Percentiles rank a stretch among this genome's conserved stretches.
phyloP scores from a whole-genome alignment of 1,140 invertebrate species.

The Phenacoccus solenopsis region DNA sequence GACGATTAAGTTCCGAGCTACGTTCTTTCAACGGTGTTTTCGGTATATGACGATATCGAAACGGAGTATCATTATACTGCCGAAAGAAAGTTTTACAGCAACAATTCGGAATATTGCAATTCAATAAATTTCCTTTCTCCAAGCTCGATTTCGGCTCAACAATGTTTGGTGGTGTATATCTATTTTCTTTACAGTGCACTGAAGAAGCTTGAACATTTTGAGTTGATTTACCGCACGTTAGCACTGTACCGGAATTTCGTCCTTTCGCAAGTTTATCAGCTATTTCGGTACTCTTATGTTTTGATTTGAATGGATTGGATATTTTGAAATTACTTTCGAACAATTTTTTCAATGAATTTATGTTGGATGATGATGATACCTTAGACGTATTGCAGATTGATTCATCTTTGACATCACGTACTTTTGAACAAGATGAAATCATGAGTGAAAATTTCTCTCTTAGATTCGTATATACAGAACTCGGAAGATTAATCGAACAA shows the following conservation, averaged over 20 bases:
- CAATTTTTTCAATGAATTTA: not conserved
- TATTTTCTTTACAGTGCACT: not conserved
- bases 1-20: not conserved
- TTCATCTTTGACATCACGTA: not conserved
- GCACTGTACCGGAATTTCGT: not conserved
- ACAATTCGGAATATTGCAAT: not conserved
- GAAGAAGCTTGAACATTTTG: not conserved
- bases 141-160: not conserved
- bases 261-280: not conserved
- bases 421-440: not conserved
- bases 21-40: not conserved
- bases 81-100: conserved; percentile 8
- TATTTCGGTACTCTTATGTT: not conserved
- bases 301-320: not conserved
- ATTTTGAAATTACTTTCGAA: conserved; percentile 5
- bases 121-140: not conserved
- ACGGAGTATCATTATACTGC: not conserved
- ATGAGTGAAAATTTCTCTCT: not conserved
- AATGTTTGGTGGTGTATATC: not conserved
- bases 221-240: not conserved
- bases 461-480: too few species aligned
- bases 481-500: not conserved
- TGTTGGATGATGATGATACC: not conserved
- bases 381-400: not conserved
- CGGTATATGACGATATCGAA: not conserved